Evolutionary conservation across 2,888 invertebrate species (phyloP), one percentile per base, ranked within the genome.

Genomic region (Camponotus fellah): DNA sequence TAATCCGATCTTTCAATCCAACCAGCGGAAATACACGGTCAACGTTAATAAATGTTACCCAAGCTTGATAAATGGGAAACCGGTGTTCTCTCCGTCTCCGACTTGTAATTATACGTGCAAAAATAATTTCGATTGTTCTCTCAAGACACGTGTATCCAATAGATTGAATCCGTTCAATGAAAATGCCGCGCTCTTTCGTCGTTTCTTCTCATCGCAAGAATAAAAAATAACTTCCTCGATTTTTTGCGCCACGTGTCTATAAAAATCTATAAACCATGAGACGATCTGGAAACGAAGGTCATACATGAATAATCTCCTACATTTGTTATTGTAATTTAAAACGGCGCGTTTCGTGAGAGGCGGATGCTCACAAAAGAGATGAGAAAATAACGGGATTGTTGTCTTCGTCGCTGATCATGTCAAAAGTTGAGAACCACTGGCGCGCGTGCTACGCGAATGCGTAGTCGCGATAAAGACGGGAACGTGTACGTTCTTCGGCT

Each of bases 351-450:
- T 46, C 26, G 14, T 14, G 43, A 69, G 43, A 69, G 2, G 26
- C 26, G 12, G 58, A 58, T 43, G 34, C 12, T 71, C 60, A 3
- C 2, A 14, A 17, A 26, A n/a, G 32, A n/a, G 43, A 58, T 37
- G 49, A 6, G n/a, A 49, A 17, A 10, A 46, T 80, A 80, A 80
- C 79, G 79, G 79, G 71, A 80, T 80, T 80, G 62, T 79, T 64
- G n/a, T 14, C 8, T 37, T 2, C 46, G 17, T 0, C 21, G 32
- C 3, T 10, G 1, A 8, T 49, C 17, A 12, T 17, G 40, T 1
- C 21, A 14, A 53, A 26, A 46, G 26, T 49, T 72, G 79, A 71
- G 72, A 72, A 12, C 10, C 72, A 9, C 79, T 80, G 71, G 21
- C 14, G n/a, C 68, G 72, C 71, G 79, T 71, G 37, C 77, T 43